These are phyloP conservation scores for Lithosia quadra DNA, from an alignment of 2,888 invertebrate genomes.

Conservation along the genomic window DNA sequence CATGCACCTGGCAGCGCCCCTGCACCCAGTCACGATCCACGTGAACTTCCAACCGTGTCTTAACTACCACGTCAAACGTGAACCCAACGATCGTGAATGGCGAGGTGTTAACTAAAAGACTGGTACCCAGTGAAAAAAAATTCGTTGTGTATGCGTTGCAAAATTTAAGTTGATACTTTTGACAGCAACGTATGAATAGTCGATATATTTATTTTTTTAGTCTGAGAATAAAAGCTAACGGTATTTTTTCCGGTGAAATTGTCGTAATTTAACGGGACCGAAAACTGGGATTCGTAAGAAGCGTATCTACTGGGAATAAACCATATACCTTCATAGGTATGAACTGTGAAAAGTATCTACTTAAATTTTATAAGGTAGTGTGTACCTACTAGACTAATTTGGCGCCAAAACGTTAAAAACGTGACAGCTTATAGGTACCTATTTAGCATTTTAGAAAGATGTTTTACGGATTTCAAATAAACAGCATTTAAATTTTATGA, in stretches of 20 bases:
- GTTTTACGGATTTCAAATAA: conserved; percentile 2
- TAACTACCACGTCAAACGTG: conserved; percentile 76
- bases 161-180: background rate
- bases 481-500: conserved; percentile 16
- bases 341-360: background rate
- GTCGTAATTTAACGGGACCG: too few relatives aligned
- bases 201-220: background rate
- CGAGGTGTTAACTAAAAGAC: conserved; percentile 50
- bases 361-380: background rate
- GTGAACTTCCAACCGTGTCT: conserved; percentile 91
- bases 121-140: conserved; percentile 32
- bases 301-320: too few relatives aligned
- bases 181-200: background rate
- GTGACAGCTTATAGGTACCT: conserved; percentile 44
- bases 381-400: conserved; percentile 8
- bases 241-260: too few relatives aligned
- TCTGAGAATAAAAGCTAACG: too few relatives aligned
- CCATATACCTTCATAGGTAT: background rate
- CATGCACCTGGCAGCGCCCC: conserved; percentile 86
- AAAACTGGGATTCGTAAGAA: too few relatives aligned
- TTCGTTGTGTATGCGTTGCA: conserved; percentile 11
- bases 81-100: conserved; percentile 71
- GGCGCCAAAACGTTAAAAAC: conserved; percentile 38
- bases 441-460: background rate
- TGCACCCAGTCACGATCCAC: conserved; percentile 96